Evolutionary conservation across 2,113 vertebrate species (phyloP).

Genomic region (Perccottus glenii): DNA sequence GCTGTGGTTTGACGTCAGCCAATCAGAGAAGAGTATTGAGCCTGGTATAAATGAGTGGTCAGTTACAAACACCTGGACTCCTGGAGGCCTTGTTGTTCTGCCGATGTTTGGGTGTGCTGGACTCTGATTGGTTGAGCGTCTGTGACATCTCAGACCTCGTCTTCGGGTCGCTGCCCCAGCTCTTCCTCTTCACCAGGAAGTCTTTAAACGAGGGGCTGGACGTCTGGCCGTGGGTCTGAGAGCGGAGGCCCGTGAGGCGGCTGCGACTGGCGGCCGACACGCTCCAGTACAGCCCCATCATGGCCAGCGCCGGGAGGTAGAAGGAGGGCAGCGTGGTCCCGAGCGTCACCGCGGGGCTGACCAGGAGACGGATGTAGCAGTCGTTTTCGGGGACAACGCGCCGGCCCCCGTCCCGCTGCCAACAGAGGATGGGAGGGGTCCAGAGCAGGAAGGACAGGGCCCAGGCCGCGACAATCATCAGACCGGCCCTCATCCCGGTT

Average conservation of each 20-base stretch:
- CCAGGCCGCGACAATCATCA: conserved; percentile 90
- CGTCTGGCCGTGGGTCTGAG: neutral
- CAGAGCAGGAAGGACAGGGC: conserved; percentile 89
- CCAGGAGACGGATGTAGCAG: conserved; percentile 91
- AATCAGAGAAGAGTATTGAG: too few species aligned
- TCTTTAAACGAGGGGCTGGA: conserved; percentile 21
- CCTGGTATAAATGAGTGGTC: too few species aligned
- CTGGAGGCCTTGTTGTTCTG: conserved; percentile 50
- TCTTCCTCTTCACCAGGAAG: conserved; percentile 21
- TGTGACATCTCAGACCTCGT: conserved; percentile 18
- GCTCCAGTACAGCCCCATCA: conserved; percentile 89
- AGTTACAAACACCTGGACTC: conserved; percentile 23
- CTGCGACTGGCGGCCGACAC: conserved; percentile 88
- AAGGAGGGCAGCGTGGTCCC: conserved; percentile 90
- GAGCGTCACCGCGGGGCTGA: conserved; percentile 87
- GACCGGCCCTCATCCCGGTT: conserved; percentile 83
- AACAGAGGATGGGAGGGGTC: conserved; percentile 92
- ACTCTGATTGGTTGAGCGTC: conserved; percentile 25
- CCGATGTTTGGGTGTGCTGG: conserved; percentile 48
- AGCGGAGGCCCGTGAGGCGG: conserved; percentile 75
- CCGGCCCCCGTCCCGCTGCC: conserved; percentile 85
- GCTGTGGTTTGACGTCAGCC: too few species aligned
- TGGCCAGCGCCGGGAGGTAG: conserved; percentile 90
- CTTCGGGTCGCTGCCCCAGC: conserved; percentile 17
- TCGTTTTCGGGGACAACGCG: conserved; percentile 81